phyloP scores from a whole-genome alignment of 1,140 invertebrate species.

The Plectus sambesii region DNA sequence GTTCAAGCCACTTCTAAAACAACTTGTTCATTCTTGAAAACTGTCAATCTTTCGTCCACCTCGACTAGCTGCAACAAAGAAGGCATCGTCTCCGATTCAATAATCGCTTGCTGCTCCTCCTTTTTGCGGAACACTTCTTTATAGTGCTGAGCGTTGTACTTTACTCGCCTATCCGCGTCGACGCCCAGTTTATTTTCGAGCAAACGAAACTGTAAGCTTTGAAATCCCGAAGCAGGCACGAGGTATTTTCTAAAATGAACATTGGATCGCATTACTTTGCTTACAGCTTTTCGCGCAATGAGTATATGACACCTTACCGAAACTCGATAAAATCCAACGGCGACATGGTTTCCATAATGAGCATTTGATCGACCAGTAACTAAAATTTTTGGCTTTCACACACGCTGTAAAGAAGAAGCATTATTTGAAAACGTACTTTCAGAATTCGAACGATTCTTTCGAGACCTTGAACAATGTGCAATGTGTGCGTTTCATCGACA shows the following conservation, averaged over 20 bases:
- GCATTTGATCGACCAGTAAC: constrained; percentile 88
- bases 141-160: constrained; percentile 82
- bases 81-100: constrained; percentile 66
- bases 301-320: constrained; percentile 47
- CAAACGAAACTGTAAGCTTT: constrained; percentile 86
- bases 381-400: constrained; percentile 47
- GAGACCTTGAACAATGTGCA: constrained; percentile 80
- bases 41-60: constrained; percentile 46
- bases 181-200: constrained; percentile 93
- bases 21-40: no score
- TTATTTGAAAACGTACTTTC: constrained; percentile 64
- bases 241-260: constrained; percentile 60
- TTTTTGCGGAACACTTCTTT: constrained; percentile 68
- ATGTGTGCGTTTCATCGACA: constrained; percentile 77
- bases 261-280: constrained; percentile 11
- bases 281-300: constrained; percentile 4
- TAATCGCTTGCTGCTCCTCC: constrained; percentile 60
- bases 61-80: constrained; percentile 72
- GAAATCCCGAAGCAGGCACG: constrained; percentile 88
- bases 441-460: constrained; percentile 82
- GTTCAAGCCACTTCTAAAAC: constrained; percentile 65
- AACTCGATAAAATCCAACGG: constrained; percentile 95
- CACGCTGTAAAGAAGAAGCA: no score
- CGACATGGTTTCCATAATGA: constrained; percentile 94
- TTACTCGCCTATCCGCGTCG: constrained; percentile 68